Evolutionary conservation across 1,140 invertebrate species (phyloP).

Genomic region (Mamestra configurata): DNA sequence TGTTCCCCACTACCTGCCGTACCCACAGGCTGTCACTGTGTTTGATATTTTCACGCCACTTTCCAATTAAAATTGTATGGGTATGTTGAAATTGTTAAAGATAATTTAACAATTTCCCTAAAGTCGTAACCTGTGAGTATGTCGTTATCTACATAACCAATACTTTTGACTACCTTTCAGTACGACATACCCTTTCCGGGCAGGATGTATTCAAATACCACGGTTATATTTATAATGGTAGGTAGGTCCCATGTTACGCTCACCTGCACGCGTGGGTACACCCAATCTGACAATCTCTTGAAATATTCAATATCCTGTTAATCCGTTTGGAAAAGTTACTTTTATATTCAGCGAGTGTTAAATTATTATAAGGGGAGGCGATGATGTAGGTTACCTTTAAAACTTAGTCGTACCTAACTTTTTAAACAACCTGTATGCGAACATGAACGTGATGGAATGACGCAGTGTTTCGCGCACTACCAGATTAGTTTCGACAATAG

Average conservation of each 20-base stretch:
- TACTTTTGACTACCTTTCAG: not conserved
- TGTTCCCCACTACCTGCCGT: not conserved
- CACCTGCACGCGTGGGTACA: slow-evolving; percentile 26
- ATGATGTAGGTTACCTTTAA: slow-evolving; percentile 3
- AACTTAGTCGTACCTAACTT: slow-evolving; percentile 6
- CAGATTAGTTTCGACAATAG: too few species aligned
- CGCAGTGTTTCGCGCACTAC: not conserved
- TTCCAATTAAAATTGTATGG: too few species aligned
- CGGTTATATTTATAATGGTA: slow-evolving; percentile 16
- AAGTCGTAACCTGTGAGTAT: not conserved
- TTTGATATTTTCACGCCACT: not conserved
- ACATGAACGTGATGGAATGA: not conserved
- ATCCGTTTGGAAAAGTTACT: slow-evolving; percentile 56
- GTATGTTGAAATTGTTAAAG: too few species aligned
- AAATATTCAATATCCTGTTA: slow-evolving; percentile 56
- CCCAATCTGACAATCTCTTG: slow-evolving; percentile 50
- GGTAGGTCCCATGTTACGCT: slow-evolving; percentile 3
- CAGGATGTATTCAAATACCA: slow-evolving; percentile 9
- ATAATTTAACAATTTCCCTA: too few species aligned
- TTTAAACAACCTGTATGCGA: too few species aligned
- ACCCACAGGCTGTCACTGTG: not conserved
- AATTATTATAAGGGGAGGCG: slow-evolving; percentile 41
- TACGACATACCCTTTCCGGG: not conserved
- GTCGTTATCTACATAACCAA: not conserved
- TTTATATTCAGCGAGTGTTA: slow-evolving; percentile 52